Percentiles rank a stretch among this genome's conserved stretches.
phyloP scores from a whole-genome alignment of 1,140 invertebrate genomes.

The Drosophila grimshawi region DNA sequence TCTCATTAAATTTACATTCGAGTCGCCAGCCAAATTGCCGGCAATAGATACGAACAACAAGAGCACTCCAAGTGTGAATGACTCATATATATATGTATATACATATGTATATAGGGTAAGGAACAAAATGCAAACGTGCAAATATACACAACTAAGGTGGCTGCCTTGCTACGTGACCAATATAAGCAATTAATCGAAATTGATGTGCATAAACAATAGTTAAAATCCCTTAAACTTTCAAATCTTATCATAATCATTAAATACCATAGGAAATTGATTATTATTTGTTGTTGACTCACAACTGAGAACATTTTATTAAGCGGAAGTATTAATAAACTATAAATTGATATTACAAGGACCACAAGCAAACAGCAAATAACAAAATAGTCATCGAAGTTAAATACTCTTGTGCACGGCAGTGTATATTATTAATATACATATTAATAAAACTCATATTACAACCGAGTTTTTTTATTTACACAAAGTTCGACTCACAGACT shows the following conservation, averaged over 20 bases:
- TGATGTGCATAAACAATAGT: constrained; percentile 34
- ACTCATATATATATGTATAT: constrained; percentile 9
- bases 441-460: background rate
- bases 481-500: background rate
- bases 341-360: background rate
- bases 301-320: background rate
- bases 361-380: background rate
- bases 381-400: background rate
- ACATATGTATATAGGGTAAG: background rate
- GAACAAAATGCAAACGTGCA: constrained; percentile 17
- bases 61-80: constrained; percentile 2
- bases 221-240: constrained; percentile 28
- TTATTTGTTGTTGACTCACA: constrained; percentile 46
- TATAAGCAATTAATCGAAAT: constrained; percentile 34
- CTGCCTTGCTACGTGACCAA: constrained; percentile 66
- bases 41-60: background rate
- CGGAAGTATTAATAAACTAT: background rate
- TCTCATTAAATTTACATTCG: constrained; percentile 2
- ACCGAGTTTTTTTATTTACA: background rate
- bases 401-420: background rate
- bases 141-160: constrained; percentile 8
- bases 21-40: constrained; percentile 1
- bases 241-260: constrained; percentile 51
- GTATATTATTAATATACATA: background rate
- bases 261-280: constrained; percentile 21